Conservation (phyloP, 2,113 vertebrate genomes). For the Suncus etruscus region DNA sequence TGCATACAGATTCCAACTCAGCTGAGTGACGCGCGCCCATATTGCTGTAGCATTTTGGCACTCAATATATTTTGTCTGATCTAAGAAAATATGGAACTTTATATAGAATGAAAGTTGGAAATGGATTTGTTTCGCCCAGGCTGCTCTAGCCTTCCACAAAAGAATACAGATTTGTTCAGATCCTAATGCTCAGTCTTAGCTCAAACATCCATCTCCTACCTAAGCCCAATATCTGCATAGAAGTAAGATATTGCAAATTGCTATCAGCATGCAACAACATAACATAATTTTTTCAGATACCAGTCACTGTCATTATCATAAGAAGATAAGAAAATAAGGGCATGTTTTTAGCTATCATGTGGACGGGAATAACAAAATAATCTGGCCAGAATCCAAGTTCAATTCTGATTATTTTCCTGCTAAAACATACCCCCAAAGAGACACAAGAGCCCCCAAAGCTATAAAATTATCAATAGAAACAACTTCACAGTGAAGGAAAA, state of each 20-base stretch:
- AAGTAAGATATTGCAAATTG: constrained; percentile 40
- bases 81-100: constrained; percentile 79
- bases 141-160: constrained; percentile 65
- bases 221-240: constrained; percentile 44
- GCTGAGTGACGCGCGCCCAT: constrained; percentile 71
- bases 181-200: constrained; percentile 12
- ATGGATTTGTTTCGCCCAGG: constrained; percentile 76
- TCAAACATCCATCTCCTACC: constrained; percentile 58
- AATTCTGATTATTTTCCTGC: neutral
- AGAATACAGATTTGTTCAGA: constrained; percentile 72
- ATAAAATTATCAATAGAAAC: constrained; percentile 3
- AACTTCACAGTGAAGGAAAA: neutral
- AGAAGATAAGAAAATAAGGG: constrained; percentile 16
- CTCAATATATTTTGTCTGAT: constrained; percentile 77
- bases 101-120: constrained; percentile 73
- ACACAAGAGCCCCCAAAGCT: constrained; percentile 22
- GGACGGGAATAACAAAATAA: constrained; percentile 18
- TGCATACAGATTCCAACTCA: constrained; percentile 76
- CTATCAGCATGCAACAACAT: constrained; percentile 19
- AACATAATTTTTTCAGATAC: constrained; percentile 7
- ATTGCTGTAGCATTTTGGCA: constrained; percentile 66
- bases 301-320: constrained; percentile 23
- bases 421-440: constrained; percentile 40
- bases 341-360: neutral
- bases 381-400: constrained; percentile 27